phyloP scores from a whole-genome alignment of 2,888 invertebrate species.

The Ptychoptera contaminata region DNA sequence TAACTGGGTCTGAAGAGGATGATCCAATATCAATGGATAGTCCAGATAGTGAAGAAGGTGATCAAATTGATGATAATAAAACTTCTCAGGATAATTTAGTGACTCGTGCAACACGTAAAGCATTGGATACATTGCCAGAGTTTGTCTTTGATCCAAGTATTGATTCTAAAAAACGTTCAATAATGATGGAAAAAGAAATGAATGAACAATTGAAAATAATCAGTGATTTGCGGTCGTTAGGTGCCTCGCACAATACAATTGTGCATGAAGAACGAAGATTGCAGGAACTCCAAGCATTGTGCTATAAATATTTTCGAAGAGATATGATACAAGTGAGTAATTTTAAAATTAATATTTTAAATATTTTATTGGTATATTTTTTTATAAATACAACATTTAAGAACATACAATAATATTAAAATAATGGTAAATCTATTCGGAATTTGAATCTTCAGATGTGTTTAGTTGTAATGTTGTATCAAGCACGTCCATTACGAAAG shows the following conservation, averaged over 20 bases:
- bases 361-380: neutral
- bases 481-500: no score
- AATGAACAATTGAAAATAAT: constrained; percentile 93
- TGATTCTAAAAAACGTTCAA: constrained; percentile 72
- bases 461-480: no score
- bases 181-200: constrained; percentile 92
- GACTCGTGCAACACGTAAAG: constrained; percentile 43
- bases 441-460: no score
- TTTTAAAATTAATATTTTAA: neutral
- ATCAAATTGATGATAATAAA: constrained; percentile 45
- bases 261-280: constrained; percentile 83
- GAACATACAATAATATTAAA: no score
- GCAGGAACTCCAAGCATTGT: constrained; percentile 83
- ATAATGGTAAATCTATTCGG: no score
- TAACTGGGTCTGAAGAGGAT: constrained; percentile 65
- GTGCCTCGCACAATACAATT: constrained; percentile 79
- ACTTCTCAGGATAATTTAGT: constrained; percentile 39
- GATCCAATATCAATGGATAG: constrained; percentile 48
- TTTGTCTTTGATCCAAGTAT: constrained; percentile 68
- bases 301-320: constrained; percentile 84
- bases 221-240: constrained; percentile 73
- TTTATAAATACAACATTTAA: neutral
- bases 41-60: constrained; percentile 65
- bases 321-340: constrained; percentile 65
- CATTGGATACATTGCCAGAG: constrained; percentile 61